Conservation (phyloP, 2,113 vertebrate genomes). For the Campylomormyrus tamandua region DNA sequence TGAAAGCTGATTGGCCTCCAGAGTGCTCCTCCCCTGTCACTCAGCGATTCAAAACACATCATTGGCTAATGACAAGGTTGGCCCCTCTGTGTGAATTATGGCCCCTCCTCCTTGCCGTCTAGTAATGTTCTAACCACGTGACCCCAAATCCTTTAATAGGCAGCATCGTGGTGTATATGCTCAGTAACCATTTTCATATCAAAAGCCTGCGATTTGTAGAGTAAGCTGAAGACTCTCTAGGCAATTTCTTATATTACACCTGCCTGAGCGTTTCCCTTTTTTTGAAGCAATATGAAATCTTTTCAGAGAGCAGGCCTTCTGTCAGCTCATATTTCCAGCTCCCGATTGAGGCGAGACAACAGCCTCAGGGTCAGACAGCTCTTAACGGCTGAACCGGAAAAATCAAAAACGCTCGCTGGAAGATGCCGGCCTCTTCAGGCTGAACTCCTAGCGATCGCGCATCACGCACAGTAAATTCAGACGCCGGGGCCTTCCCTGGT, state of each 20-base stretch:
- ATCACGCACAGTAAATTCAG: background rate
- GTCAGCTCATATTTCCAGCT: constrained; percentile 1
- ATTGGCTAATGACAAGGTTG: background rate
- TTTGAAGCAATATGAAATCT: background rate
- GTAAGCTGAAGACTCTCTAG: background rate
- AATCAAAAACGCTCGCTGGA: background rate
- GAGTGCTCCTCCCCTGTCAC: background rate
- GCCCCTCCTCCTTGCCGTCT: background rate
- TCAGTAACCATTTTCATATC: background rate
- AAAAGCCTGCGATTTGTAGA: background rate
- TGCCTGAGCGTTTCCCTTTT: background rate
- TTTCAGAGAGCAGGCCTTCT: background rate
- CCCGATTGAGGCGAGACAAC: background rate
- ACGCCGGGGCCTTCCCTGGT: background rate
- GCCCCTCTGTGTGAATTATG: background rate
- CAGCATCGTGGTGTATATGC: background rate
- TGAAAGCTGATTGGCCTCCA: background rate
- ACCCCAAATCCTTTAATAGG: background rate
- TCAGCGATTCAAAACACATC: background rate
- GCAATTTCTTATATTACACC: constrained; percentile 13
- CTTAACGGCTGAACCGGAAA: background rate
- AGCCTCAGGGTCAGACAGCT: background rate
- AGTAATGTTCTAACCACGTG: background rate
- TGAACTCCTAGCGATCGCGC: background rate
- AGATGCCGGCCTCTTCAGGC: background rate